Evolutionary conservation across 2,797 vertebrate species (phyloP), one percentile per base, ranked within the genome.

Genomic region (Channallabes apus): DNA sequence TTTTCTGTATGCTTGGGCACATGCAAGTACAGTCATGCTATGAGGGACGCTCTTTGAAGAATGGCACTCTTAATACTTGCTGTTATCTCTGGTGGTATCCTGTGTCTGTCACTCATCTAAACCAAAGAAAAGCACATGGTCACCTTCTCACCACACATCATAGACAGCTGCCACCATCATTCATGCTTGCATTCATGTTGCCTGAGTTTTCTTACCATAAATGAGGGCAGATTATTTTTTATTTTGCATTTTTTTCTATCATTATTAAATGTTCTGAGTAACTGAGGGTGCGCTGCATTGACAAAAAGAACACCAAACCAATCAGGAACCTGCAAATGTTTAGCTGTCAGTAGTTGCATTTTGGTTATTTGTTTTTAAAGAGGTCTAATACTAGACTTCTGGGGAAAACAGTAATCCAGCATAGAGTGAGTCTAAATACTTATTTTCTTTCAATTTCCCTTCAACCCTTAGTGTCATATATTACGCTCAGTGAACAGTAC

Each of bases 61-160:
- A 84, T 9, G 22, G 54, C 81, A 80, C 80, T 83, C 84, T 88
- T 87, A 86, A 88, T 84, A 80, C 73, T 51, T 54, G 24, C 83
- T 22, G 51, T 88, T 87, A 88, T 88, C 73, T 86, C 32, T 65
- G 58, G 27, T 88, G 88, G 89, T 90, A 85, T 88, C 76, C 71
- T 58, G 77, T 32, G 32, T 64, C 82, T 79, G 54, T 88, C 64
- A 82, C 67, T 67, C 71, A 46, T 82, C 86, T 82, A 86, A 85
- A 78, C 46, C 59, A 82, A 80, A 85, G 17, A 84, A 18, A 9
- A 58, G 82, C 76, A 84, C 64, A 73, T 71, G 68, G 80, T 82
- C 83, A 80, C 69, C 73, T 77, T 86, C 46, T 64, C 58, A 75
- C 62, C 61, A 38, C 38, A 69, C 38, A 77, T 85, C 79, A 83